Evolutionary conservation across 2,888 invertebrate species (phyloP).

Genomic region (Tortrix viridana): DNA sequence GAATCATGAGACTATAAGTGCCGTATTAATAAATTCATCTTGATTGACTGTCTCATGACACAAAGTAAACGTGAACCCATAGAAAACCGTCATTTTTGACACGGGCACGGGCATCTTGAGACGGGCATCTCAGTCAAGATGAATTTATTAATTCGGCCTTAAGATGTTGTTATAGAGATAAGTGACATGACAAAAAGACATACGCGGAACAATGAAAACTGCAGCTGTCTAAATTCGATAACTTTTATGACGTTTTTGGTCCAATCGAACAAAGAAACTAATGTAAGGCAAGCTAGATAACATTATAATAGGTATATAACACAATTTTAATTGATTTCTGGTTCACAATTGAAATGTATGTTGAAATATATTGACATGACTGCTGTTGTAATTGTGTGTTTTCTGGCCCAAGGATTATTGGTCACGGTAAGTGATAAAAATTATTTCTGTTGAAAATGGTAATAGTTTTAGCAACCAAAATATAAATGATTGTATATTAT

Average conservation of each 20-base stretch:
- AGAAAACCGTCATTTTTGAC: no score
- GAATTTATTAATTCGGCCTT: no score
- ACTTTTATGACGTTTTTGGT: constrained; percentile 9
- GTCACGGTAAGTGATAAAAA: constrained; percentile 15
- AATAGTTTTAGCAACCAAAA: no score
- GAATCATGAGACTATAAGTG: no score
- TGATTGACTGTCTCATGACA: no score
- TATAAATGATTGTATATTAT: no score
- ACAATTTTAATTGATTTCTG: background rate
- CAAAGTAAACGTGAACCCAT: no score
- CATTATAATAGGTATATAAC: constrained; percentile 26
- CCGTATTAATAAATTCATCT: no score
- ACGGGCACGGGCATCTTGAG: no score
- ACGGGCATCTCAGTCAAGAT: no score
- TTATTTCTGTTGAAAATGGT: no score
- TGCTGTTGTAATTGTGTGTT: constrained; percentile 1
- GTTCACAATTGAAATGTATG: constrained; percentile 23
- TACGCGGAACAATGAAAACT: constrained; percentile 2
- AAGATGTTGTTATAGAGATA: no score
- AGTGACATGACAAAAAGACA: background rate
- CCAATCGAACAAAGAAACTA: constrained; percentile 26
- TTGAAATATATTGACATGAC: constrained; percentile 27
- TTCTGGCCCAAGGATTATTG: constrained; percentile 7
- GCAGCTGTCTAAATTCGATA: constrained; percentile 22
- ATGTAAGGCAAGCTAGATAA: constrained; percentile 15